Conservation (phyloP, 2,797 vertebrate species). For the Argyrosomus regius region DNA sequence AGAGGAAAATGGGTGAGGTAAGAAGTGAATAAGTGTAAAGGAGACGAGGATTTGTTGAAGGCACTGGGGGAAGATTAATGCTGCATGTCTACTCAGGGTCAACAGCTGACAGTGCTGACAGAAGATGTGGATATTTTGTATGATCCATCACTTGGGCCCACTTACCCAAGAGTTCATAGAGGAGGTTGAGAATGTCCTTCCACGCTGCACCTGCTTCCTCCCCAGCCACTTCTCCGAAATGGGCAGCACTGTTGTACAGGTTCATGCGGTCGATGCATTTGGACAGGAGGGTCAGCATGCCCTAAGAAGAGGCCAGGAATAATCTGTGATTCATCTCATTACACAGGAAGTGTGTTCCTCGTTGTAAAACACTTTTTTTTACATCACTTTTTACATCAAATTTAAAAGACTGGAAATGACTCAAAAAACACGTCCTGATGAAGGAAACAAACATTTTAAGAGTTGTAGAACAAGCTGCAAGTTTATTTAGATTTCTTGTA, state of each 20-base stretch:
- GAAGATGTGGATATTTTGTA: constrained; percentile 48
- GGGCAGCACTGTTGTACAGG: constrained; percentile 93
- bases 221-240: constrained; percentile 92
- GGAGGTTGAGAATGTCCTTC: constrained; percentile 97
- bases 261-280: constrained; percentile 98
- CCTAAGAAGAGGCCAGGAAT: constrained; percentile 79
- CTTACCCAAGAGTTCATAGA: constrained; percentile 96
- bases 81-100: constrained; percentile 42
- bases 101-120: constrained; percentile 48
- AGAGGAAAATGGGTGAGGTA: not conserved
- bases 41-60: constrained; percentile 27
- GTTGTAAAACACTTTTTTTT: not conserved
- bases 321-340: not conserved
- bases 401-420: not conserved
- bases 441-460: not conserved
- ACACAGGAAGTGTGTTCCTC: not conserved
- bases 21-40: not conserved
- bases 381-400: not conserved
- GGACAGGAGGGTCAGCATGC: constrained; percentile 94
- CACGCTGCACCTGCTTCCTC: constrained; percentile 92
- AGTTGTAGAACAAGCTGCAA: not conserved
- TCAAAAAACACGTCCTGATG: not conserved
- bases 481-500: not conserved
- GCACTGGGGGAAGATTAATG: constrained; percentile 59
- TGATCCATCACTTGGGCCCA: constrained; percentile 31